Evolutionary conservation across 2,888 invertebrate species (phyloP), one percentile per base, ranked within the genome.

Genomic region (Bhutanitis thaidina): DNA sequence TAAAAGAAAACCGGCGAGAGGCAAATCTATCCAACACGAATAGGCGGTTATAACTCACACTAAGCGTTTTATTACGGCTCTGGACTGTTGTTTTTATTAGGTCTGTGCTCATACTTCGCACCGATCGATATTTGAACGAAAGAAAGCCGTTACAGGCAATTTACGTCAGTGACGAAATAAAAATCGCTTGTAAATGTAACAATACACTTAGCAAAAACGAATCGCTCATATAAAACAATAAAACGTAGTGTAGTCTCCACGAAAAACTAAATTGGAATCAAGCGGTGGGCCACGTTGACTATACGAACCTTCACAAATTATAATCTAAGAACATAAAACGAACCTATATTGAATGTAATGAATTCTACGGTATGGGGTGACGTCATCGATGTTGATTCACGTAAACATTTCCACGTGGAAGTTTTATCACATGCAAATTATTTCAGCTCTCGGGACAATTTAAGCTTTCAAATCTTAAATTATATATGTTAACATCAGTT

Each of bases 281-380:
- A 69, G 67, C 85, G 85, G 87, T 86, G 86, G 87, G 87, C n/a
- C 74, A 77, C 71, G 75, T 74, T 85, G 85, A 84, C 85, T 85
- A 85, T 64, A 78, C 56, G 74, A 77, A 75, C 61, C 69, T 64
- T 67, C 62, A 35, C 45, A 61, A 58, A 68, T 70, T 74, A 74
- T 62, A 67, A 62, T 69, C 71, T 73, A 74, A 55, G 61, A 62
- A 63, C 49, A 55, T 65, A 67, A 67, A 61, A 52, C 65, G 75
- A 71, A 52, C 44, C 48, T 52, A 57, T 67, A 64, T 67, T 56
- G 56, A 58, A 54, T 62, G 59, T 59, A 64, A 61, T 58, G 63
- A 63, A 62, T 57, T 58, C 63, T 57, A 64, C 64, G 60, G 65
- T 27, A 12, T 10, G 9, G 7, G 14, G 14, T 16, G 20, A 20